phyloP scores from a whole-genome alignment of 2,797 vertebrate genomes.

The Chiropotes sagulatus region DNA sequence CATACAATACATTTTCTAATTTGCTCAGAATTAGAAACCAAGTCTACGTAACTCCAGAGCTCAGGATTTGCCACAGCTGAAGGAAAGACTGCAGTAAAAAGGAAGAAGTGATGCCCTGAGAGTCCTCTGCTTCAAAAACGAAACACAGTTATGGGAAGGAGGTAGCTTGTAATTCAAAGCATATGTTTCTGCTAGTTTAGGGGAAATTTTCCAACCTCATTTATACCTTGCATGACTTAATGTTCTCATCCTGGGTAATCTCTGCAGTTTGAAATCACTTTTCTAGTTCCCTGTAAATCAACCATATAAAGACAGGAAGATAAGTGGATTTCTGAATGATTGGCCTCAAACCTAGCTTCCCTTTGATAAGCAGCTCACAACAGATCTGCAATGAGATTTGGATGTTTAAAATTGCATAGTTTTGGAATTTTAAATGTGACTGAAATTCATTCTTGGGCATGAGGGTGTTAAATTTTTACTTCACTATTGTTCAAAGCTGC shows the following conservation, averaged over 20 bases:
- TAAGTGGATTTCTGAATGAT: not conserved
- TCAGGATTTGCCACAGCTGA: not conserved
- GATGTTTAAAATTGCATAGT: not conserved
- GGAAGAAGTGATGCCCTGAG: fast-evolving
- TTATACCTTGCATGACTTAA: not conserved
- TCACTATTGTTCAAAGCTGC: not conserved
- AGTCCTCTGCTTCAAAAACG: not conserved
- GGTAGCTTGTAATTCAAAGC: not conserved
- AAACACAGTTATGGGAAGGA: not conserved
- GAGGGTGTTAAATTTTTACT: not conserved
- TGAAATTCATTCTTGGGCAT: not conserved
- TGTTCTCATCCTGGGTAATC: not conserved
- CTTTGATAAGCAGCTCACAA: not conserved
- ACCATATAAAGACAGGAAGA: not conserved
- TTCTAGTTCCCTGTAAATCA: not conserved
- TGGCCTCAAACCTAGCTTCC: not conserved
- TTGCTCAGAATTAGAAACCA: not conserved
- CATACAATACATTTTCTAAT: not conserved
- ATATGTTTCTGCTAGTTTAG: fast-evolving
- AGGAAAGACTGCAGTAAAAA: not conserved
- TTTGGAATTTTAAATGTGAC: not conserved
- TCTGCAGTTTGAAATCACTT: not conserved
- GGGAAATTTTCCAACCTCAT: not conserved
- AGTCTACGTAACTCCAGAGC: not conserved
- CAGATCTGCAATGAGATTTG: not conserved